A percentile compares a stretch with the other conserved stretches of the same genome.
Conservation (phyloP, 2,113 vertebrate species). For the Peromyscus californicus region DNA sequence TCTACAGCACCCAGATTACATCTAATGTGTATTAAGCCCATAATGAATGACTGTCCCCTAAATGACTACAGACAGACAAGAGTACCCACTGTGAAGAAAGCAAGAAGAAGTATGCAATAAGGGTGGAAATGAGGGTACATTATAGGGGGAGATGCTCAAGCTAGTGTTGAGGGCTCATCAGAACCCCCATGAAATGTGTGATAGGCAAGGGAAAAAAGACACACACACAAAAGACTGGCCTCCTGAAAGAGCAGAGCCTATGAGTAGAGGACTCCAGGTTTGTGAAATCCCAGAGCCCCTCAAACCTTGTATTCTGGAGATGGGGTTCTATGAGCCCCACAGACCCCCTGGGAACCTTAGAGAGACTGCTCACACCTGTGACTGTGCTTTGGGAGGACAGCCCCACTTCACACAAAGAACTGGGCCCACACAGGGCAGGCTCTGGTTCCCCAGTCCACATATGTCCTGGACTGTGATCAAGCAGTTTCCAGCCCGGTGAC, state of each 20-base stretch:
- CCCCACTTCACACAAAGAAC: background rate
- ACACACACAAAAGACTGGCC: background rate
- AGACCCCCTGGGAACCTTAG: fast-evolving
- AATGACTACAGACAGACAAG: background rate
- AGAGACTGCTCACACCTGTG: fast-evolving
- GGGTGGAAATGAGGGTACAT: fast-evolving
- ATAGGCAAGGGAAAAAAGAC: fast-evolving
- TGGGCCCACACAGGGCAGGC: background rate
- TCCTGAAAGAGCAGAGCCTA: background rate
- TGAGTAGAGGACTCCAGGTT: fast-evolving
- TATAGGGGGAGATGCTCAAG: background rate
- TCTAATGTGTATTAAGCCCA: background rate
- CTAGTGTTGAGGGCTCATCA: background rate
- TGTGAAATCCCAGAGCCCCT: background rate
- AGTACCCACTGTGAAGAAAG: background rate
- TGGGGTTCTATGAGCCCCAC: background rate
- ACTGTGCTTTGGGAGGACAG: background rate
- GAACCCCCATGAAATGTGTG: fast-evolving
- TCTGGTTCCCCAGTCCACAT: background rate
- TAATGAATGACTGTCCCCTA: background rate
- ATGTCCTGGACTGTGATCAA: background rate
- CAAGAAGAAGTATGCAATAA: fast-evolving
- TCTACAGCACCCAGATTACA: background rate
- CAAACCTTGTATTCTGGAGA: background rate
- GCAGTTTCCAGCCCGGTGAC: background rate